Conservation (phyloP, 2,113 vertebrate species). For the Plotosus lineatus region DNA sequence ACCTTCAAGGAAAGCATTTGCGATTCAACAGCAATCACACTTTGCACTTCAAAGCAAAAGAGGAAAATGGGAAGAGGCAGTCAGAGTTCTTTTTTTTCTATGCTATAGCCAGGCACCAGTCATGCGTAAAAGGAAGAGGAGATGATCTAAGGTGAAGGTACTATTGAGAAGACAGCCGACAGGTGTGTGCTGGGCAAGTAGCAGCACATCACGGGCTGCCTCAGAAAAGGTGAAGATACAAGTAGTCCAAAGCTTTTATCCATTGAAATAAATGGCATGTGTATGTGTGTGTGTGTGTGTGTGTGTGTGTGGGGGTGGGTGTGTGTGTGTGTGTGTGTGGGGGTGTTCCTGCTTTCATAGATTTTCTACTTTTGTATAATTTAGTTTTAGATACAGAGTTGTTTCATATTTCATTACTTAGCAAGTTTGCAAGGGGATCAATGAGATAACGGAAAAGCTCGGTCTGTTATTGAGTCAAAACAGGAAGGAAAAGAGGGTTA, state of each 20-base stretch:
- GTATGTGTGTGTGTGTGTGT: no score
- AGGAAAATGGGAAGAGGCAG: constrained; percentile 64
- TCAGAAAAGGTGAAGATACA: constrained; percentile 48
- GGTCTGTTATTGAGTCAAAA: not conserved
- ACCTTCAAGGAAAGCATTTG: constrained; percentile 73
- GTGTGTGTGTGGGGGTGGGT: no score
- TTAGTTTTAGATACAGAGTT: not conserved
- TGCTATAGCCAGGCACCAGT: constrained; percentile 70
- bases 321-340: no score
- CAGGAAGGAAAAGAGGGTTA: no score
- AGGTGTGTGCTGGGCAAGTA: constrained; percentile 79
- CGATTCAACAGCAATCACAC: constrained; percentile 79
- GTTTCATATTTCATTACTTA: not conserved
- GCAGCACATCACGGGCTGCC: constrained; percentile 67
- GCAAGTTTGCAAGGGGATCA: not conserved
- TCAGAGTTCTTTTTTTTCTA: constrained; percentile 66
- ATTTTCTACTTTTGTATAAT: not conserved
- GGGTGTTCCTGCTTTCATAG: not conserved
- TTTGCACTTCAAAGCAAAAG: constrained; percentile 71
- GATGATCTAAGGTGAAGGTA: constrained; percentile 77
- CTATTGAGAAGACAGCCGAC: constrained; percentile 74
- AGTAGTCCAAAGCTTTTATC: constrained; percentile 7
- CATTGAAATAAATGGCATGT: not conserved
- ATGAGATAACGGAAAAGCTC: not conserved
- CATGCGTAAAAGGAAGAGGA: constrained; percentile 76